phyloP scores from a whole-genome alignment of 2,113 vertebrate genomes.

The Solenodon paradoxus region DNA sequence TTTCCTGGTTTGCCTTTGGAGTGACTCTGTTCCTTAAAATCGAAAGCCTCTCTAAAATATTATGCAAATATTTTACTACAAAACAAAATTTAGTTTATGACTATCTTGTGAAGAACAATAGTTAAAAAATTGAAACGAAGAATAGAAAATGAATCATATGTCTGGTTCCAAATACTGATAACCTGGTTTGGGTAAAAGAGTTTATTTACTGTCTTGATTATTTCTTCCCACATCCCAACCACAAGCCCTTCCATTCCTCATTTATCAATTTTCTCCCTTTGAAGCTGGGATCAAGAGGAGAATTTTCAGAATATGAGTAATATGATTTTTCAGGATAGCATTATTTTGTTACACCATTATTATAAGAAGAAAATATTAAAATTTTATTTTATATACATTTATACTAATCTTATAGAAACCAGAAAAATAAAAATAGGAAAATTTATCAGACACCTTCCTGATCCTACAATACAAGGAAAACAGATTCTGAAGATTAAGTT shows the following conservation, averaged over 20 bases:
- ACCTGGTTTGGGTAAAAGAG: not conserved
- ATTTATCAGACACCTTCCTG: not conserved
- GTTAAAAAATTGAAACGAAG: not conserved
- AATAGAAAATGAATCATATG: not conserved
- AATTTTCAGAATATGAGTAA: not conserved
- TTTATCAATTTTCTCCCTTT: not conserved
- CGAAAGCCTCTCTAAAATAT: not conserved
- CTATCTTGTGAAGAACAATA: not conserved
- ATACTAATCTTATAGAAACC: not conserved
- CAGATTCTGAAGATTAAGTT: not conserved
- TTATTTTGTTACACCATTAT: not conserved
- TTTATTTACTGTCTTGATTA: not conserved
- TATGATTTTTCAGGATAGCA: not conserved
- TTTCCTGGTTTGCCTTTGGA: slow-evolving; percentile 4
- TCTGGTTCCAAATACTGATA: not conserved
- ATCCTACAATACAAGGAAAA: not conserved
- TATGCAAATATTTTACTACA: not conserved
- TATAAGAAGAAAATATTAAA: not conserved
- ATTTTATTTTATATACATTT: not conserved
- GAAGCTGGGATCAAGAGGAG: not conserved
- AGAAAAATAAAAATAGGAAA: not conserved
- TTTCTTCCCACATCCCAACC: not conserved
- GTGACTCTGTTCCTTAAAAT: not conserved
- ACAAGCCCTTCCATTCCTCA: not conserved
- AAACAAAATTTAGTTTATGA: not conserved